These are phyloP conservation scores for Lepidonotus clava DNA, from an alignment of 2,888 invertebrate genomes.

Conservation along the genomic window DNA sequence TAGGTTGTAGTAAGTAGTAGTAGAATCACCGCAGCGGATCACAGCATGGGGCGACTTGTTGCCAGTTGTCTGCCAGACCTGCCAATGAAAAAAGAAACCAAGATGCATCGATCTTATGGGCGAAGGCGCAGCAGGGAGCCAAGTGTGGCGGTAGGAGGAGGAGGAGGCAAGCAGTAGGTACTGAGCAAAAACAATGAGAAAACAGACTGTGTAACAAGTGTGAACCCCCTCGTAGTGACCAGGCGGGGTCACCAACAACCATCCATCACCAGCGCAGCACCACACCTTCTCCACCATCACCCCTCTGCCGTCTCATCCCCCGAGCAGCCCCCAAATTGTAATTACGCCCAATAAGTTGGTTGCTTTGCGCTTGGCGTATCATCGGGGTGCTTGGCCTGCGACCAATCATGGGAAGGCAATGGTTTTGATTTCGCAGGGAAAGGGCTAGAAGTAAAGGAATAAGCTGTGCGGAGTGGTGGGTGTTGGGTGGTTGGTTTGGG, in stretches of 20 bases:
- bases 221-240: neutral
- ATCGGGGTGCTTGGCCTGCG: slow-evolving; percentile 25
- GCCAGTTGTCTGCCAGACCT: slow-evolving; percentile 28
- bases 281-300: neutral
- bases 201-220: slow-evolving; percentile 29
- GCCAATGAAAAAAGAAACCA: slow-evolving; percentile 29
- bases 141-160: neutral
- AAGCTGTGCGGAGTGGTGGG: neutral
- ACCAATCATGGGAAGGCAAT: neutral
- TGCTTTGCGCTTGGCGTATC: slow-evolving; percentile 31
- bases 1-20: neutral
- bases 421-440: slow-evolving; percentile 11
- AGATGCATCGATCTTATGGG: slow-evolving; percentile 39
- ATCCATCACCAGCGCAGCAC: slow-evolving; percentile 30
- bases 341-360: slow-evolving; percentile 29
- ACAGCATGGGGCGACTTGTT: neutral
- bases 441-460: neutral
- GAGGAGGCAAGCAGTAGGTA: neutral
- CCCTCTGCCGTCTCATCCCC: neutral
- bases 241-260: neutral
- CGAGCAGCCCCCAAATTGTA: neutral
- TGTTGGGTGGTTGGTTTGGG: neutral
- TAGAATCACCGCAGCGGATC: neutral
- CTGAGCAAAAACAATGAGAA: neutral
- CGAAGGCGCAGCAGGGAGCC: neutral